Percentiles rank a stretch among this genome's conserved stretches.
phyloP scores from a whole-genome alignment of 35 echinoderm and acorn worm genomes.

The Heliocidaris erythrogramma region DNA sequence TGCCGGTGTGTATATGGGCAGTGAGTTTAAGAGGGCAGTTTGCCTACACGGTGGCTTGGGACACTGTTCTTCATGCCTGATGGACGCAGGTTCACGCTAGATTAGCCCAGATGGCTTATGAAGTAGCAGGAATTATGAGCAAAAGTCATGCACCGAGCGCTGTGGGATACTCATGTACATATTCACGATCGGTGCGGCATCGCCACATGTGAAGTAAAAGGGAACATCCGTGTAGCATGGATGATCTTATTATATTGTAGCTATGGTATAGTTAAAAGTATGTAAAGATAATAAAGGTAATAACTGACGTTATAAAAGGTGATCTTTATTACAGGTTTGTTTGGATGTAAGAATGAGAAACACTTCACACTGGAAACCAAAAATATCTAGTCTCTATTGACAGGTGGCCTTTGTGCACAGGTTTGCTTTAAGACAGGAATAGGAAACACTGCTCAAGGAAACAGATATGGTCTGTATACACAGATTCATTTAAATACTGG shows the following conservation, averaged over 20 bases:
- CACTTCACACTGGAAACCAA: neutral
- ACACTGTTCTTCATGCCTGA: neutral
- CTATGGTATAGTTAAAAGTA: neutral
- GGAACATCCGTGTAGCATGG: neutral
- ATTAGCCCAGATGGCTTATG: conserved; percentile 9
- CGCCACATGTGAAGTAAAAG: neutral
- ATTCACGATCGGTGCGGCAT: neutral
- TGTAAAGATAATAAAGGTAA: neutral
- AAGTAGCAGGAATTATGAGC: neutral
- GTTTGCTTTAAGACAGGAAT: no score
- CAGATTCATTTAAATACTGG: no score
- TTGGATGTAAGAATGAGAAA: neutral
- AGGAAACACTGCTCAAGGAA: no score
- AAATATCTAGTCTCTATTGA: no score
- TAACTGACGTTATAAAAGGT: no score
- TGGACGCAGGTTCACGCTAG: neutral
- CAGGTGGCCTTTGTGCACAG: neutral
- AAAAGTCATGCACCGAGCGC: neutral
- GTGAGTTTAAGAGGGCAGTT: neutral
- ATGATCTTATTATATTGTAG: neutral
- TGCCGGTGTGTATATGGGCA: neutral
- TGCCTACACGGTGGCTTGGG: neutral
- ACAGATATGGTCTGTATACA: no score
- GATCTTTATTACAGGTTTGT: no score
- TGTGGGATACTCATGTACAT: neutral